Percentiles rank a stretch among this genome's conserved stretches.
Evolutionary conservation across 2,113 vertebrate genomes (phyloP).

Genomic region (Nyctibius bracteatus): DNA sequence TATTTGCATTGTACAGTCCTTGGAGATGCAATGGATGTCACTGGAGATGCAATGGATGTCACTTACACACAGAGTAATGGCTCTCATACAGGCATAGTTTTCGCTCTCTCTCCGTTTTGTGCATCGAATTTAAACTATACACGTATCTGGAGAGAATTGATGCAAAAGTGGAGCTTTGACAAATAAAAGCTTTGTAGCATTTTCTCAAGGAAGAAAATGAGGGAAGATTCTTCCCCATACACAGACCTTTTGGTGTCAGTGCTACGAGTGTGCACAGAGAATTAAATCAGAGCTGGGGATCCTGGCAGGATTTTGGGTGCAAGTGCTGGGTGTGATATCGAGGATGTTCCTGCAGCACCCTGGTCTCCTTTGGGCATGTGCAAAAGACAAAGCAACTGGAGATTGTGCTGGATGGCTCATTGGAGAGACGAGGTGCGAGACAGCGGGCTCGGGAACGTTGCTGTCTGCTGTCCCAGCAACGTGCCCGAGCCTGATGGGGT

Average conservation of each 20-base stretch:
- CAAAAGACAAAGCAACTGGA: neutral
- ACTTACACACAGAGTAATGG: accelerated
- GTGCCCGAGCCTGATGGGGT: neutral
- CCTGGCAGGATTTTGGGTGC: neutral
- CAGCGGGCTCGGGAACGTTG: accelerated
- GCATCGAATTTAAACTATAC: neutral
- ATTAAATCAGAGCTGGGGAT: neutral
- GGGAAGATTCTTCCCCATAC: accelerated
- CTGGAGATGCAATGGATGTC: neutral
- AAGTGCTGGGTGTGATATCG: neutral
- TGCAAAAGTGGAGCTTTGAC: neutral
- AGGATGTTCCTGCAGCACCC: neutral
- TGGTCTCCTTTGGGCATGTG: neutral
- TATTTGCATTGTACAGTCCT: neutral
- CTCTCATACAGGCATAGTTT: accelerated
- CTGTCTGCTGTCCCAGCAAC: neutral
- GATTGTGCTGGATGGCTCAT: neutral
- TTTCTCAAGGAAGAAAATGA: neutral
- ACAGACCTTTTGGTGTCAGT: accelerated
- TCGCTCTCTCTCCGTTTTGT: neutral
- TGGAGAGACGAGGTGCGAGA: neutral
- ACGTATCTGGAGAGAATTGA: neutral
- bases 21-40: neutral
- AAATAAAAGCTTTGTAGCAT: neutral
- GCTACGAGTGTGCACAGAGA: accelerated